Conservation (phyloP, 2,113 vertebrate species). For the Lamprotornis superbus region DNA sequence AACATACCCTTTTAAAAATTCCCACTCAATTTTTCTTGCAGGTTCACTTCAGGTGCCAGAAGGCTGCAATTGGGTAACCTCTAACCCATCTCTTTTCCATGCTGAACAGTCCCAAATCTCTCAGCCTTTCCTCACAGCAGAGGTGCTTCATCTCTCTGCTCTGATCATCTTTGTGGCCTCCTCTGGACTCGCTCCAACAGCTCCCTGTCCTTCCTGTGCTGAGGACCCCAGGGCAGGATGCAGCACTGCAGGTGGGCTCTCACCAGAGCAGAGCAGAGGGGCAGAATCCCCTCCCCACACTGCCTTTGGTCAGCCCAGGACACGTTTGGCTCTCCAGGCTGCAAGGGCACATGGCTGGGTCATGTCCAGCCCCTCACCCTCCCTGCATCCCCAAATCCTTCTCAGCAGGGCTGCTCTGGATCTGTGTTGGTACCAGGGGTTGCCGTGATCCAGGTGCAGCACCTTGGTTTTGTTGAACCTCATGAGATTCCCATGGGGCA, state of each 20-base stretch:
- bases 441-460: not conserved
- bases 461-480: too few species aligned
- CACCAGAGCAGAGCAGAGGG: not conserved
- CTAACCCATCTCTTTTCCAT: not conserved
- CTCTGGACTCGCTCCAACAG: not conserved
- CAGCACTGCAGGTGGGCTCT: not conserved
- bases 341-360: not conserved
- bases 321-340: not conserved
- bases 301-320: not conserved
- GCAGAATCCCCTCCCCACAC: not conserved
- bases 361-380: not conserved
- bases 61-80: not conserved
- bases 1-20: not conserved
- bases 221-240: not conserved
- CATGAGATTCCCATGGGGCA: not conserved
- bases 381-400: not conserved
- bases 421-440: fast-evolving
- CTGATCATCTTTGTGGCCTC: not conserved
- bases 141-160: not conserved
- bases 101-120: not conserved
- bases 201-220: not conserved
- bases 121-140: not conserved
- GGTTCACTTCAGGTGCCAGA: not conserved
- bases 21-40: not conserved
- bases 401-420: not conserved